Evolutionary conservation across 2,797 vertebrate genomes (phyloP).

Genomic region (Sebastes variabilis): DNA sequence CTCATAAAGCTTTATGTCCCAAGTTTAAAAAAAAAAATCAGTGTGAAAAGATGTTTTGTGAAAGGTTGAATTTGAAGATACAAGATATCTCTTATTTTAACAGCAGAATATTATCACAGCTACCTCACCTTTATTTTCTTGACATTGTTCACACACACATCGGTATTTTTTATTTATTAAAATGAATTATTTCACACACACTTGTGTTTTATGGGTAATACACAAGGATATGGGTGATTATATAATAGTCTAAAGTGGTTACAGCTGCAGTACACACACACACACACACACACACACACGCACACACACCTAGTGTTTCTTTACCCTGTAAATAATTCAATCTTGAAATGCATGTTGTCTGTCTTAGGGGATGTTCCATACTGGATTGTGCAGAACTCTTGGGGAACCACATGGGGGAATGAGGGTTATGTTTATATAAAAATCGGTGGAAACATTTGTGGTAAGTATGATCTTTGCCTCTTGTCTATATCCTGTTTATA

Average conservation of each 20-base stretch:
- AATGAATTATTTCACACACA: constrained; percentile 35
- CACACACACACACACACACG: constrained; percentile 4
- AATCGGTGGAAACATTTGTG: constrained; percentile 88
- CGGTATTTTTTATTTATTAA: neutral
- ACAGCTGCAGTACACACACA: neutral
- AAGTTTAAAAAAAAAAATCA: neutral
- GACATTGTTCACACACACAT: neutral
- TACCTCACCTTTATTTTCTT: neutral
- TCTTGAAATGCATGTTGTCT: constrained; percentile 30
- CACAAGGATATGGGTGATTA: constrained; percentile 29
- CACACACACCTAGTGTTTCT: neutral
- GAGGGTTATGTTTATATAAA: constrained; percentile 90
- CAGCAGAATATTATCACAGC: neutral
- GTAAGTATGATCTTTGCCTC: constrained; percentile 78
- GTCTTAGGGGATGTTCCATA: constrained; percentile 84
- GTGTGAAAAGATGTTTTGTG: neutral
- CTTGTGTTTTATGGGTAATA: constrained; percentile 27
- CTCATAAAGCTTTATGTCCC: neutral
- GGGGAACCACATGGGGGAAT: constrained; percentile 89
- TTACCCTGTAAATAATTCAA: constrained; percentile 52
- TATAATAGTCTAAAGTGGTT: constrained; percentile 38
- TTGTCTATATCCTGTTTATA: neutral
- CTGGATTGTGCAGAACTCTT: constrained; percentile 94
- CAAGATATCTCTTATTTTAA: neutral
- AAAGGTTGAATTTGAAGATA: neutral